A percentile compares a stretch with the other conserved stretches of the same genome.
These are phyloP conservation scores for Tineola bisselliella DNA, from an alignment of 2,888 invertebrate genomes.

Conservation along the genomic window DNA sequence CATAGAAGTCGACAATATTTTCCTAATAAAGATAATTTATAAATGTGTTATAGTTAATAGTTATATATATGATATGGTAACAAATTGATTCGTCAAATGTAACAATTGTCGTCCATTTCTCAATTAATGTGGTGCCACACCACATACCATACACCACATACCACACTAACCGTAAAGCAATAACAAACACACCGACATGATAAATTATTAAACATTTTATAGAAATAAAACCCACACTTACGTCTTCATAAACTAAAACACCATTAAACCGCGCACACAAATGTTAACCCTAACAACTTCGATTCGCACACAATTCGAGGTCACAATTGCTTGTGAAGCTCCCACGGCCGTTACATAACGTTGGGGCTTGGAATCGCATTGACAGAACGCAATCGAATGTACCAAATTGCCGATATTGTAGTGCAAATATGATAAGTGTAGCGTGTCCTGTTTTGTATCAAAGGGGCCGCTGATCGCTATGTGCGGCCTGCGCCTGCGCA, in stretches of 20 bases:
- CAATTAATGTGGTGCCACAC: no score
- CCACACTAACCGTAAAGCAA: constrained; percentile 56
- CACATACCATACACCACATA: constrained; percentile 17
- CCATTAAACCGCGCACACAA: neutral
- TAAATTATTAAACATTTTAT: constrained; percentile 60
- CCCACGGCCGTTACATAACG: neutral
- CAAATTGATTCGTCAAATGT: no score
- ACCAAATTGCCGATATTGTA: constrained; percentile 11
- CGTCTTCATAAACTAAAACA: constrained; percentile 48
- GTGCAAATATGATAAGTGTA: neutral
- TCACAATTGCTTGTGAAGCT: neutral
- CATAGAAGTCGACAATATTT: no score
- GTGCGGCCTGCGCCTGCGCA: constrained; percentile 8
- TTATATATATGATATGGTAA: no score
- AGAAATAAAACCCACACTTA: constrained; percentile 55
- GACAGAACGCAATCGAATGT: constrained; percentile 5
- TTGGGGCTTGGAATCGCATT: constrained; percentile 1
- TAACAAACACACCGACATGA: constrained; percentile 59
- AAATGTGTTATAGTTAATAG: no score
- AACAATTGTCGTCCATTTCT: no score
- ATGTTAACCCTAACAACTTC: neutral
- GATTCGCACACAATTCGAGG: neutral
- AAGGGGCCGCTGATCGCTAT: neutral
- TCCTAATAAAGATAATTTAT: no score
- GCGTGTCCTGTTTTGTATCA: neutral